Conservation (phyloP, 2,888 invertebrate species). For the Leuctra nigra region DNA sequence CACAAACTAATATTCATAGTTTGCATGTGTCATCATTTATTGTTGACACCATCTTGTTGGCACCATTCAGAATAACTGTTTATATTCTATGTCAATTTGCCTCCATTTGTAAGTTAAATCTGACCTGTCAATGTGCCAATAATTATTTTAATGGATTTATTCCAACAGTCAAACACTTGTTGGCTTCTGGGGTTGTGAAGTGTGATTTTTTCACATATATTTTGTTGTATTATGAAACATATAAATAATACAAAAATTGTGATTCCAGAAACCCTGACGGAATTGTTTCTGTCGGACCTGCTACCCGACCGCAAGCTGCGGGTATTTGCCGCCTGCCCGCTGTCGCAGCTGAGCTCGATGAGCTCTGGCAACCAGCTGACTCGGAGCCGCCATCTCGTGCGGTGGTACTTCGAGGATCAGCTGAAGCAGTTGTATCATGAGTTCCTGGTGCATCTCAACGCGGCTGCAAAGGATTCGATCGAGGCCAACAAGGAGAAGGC, state of each 20-base stretch:
- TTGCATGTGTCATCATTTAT: neutral
- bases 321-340: constrained; percentile 57
- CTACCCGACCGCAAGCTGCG: constrained; percentile 59
- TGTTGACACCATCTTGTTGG: no score
- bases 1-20: neutral
- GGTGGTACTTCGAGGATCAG: constrained; percentile 88
- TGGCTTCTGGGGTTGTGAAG: no score
- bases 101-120: no score
- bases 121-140: no score
- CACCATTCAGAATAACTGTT: no score
- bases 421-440: constrained; percentile 59
- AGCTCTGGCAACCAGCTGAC: constrained; percentile 56
- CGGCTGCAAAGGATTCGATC: constrained; percentile 69
- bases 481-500: constrained; percentile 77
- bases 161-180: no score
- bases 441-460: constrained; percentile 65
- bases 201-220: no score
- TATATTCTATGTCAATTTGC: no score
- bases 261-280: constrained; percentile 68
- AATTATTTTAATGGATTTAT: no score
- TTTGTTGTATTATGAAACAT: no score
- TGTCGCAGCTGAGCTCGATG: constrained; percentile 50
- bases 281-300: constrained; percentile 66
- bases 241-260: no score
- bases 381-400: constrained; percentile 56